A percentile compares a stretch with the other conserved stretches of the same genome.
Evolutionary conservation across 2,888 invertebrate species (phyloP).

Genomic region (Stictocephala bisonia): DNA sequence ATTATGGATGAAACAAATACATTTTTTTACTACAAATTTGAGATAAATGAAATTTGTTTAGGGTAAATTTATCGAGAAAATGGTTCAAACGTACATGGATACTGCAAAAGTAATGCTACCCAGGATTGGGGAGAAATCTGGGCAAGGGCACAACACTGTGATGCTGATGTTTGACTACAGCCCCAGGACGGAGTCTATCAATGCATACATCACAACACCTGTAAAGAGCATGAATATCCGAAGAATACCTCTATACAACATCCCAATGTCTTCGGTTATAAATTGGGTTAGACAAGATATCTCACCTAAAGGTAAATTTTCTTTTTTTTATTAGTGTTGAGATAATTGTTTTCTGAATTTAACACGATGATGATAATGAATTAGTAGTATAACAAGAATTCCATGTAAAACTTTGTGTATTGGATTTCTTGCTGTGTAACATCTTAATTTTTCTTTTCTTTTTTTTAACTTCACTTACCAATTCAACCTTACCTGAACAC

Average conservation of each 20-base stretch:
- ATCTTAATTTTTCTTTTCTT: no score
- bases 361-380: no score
- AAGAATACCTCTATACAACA: not conserved
- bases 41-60: no score
- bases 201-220: not conserved
- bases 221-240: not conserved
- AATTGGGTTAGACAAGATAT: slow-evolving; percentile 9
- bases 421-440: no score
- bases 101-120: slow-evolving; percentile 21
- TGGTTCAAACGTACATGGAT: slow-evolving; percentile 7
- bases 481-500: no score
- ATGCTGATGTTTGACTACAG: not conserved
- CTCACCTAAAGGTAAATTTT: not conserved
- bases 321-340: no score
- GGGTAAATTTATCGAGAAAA: slow-evolving; percentile 4
- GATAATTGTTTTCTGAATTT: no score
- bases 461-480: no score
- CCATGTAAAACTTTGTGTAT: no score
- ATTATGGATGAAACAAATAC: no score
- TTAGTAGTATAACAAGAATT: no score
- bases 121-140: slow-evolving; percentile 2
- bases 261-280: not conserved
- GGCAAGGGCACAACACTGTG: slow-evolving; percentile 11
- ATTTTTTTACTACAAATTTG: no score
- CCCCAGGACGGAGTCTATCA: not conserved